Conservation (phyloP, 30 jellyfish, hydroid and myxozoan genomes). For the Clytia hemisphaerica region DNA sequence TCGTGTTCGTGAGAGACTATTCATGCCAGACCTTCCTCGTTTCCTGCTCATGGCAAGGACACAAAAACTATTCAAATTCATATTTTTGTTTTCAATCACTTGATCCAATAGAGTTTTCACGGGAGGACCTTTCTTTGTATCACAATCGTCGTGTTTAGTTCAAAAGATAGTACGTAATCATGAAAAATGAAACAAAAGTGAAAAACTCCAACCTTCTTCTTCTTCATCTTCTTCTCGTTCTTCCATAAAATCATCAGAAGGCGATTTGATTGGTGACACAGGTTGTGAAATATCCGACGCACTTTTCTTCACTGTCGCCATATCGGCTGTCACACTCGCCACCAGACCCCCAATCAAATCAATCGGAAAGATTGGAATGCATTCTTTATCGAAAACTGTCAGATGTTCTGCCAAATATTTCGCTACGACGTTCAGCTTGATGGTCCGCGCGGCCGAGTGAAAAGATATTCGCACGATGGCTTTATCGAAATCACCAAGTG, state of each 20-base stretch:
- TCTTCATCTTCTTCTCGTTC: conserved; percentile 24
- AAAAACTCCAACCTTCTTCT: no score
- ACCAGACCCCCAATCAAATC: conserved; percentile 28
- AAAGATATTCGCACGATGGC: conserved; percentile 38
- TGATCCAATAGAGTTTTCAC: conserved; percentile 24
- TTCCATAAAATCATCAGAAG: conserved; percentile 15
- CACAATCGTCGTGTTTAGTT: conserved; percentile 2
- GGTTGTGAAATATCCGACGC: no score
- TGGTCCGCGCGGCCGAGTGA: conserved; percentile 19
- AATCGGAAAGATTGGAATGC: conserved; percentile 70
- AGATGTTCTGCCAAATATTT: conserved; percentile 31
- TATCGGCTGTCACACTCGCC: background rate
- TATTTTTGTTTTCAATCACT: no score
- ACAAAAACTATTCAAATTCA: no score
- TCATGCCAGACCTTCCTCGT: no score
- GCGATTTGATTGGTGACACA: conserved; percentile 18
- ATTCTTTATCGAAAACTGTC: conserved; percentile 48
- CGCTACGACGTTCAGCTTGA: conserved; percentile 34
- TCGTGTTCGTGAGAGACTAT: no score
- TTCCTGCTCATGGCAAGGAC: no score
- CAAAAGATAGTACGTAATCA: no score
- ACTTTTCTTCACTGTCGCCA: no score
- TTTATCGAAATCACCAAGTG: conserved; percentile 26
- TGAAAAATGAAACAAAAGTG: no score
- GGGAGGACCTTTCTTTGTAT: background rate